Evolutionary conservation across 35 echinoderm and acorn worm species (phyloP).

Genomic region (Strongylocentrotus purpuratus): DNA sequence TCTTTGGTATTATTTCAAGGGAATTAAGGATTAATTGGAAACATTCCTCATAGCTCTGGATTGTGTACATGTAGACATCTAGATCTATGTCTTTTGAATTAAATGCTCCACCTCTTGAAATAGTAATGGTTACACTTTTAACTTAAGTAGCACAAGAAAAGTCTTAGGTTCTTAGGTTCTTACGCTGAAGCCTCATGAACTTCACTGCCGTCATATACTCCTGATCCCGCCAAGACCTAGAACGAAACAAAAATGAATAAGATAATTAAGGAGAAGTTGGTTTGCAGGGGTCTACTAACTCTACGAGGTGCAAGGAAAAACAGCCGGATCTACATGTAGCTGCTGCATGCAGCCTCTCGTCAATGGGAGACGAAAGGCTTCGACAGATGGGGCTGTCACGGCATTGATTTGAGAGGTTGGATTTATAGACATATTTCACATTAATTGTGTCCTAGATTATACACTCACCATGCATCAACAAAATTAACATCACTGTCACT

Average conservation of each 20-base stretch:
- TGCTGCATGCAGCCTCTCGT: no score
- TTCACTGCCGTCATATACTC: slow-evolving; percentile 96
- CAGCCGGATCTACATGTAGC: no score
- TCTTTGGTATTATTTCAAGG: neutral
- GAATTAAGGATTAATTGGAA: no score
- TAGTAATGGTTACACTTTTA: neutral
- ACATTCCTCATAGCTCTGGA: no score
- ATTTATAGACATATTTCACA: neutral
- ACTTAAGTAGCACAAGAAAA: neutral
- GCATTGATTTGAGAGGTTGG: neutral
- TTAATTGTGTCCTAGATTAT: neutral
- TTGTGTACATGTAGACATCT: no score
- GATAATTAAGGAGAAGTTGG: neutral
- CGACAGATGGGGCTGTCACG: no score
- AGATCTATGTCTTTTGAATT: no score
- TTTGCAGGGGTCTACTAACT: no score
- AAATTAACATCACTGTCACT: neutral
- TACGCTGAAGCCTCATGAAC: slow-evolving; percentile 95
- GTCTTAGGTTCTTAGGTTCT: no score
- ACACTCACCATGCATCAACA: neutral
- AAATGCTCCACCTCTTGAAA: no score
- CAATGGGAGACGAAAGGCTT: no score
- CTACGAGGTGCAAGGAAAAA: no score
- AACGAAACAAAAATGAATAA: neutral
- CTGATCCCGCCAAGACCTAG: slow-evolving; percentile 86